These are phyloP conservation scores for Magallana nippona DNA, from an alignment of 2,888 invertebrate genomes.

Conservation along the genomic window DNA sequence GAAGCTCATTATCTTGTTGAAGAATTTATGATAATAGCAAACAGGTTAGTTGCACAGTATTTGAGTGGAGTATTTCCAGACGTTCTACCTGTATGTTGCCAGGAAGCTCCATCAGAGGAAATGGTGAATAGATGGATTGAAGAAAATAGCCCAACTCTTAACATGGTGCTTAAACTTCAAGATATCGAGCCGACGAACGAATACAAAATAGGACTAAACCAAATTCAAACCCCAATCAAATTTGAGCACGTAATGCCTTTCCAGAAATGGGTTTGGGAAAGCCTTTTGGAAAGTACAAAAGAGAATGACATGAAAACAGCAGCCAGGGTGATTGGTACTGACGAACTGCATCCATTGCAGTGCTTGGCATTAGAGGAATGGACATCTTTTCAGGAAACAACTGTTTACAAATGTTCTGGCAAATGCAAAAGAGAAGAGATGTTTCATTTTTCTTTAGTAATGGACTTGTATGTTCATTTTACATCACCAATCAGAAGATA, in stretches of 20 bases:
- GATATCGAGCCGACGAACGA: conserved; percentile 16
- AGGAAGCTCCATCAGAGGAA: conserved; percentile 55
- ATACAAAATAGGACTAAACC: background rate
- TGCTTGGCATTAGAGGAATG: conserved; percentile 56
- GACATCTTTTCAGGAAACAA: conserved; percentile 57
- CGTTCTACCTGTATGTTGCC: conserved; percentile 55
- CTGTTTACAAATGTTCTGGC: conserved; percentile 55
- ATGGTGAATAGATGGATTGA: conserved; percentile 51
- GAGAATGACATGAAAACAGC: conserved; percentile 41
- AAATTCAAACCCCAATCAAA: background rate
- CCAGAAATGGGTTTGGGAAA: conserved; percentile 54
- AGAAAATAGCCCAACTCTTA: conserved; percentile 44
- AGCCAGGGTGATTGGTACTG: conserved; percentile 50
- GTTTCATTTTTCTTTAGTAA: conserved; percentile 53
- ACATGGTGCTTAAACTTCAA: conserved; percentile 55
- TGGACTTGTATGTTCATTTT: conserved; percentile 57
- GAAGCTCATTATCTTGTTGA: conserved; percentile 62
- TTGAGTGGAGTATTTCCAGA: conserved; percentile 48
- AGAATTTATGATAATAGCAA: conserved; percentile 62
- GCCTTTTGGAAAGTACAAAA: conserved; percentile 37
- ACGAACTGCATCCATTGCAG: conserved; percentile 58
- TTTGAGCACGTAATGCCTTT: conserved; percentile 43
- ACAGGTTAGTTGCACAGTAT: conserved; percentile 53
- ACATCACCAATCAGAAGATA: conserved; percentile 62
- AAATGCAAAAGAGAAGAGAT: conserved; percentile 1